Evolutionary conservation across 2,797 vertebrate genomes (phyloP).

Genomic region (Silurus lanzhouensis): DNA sequence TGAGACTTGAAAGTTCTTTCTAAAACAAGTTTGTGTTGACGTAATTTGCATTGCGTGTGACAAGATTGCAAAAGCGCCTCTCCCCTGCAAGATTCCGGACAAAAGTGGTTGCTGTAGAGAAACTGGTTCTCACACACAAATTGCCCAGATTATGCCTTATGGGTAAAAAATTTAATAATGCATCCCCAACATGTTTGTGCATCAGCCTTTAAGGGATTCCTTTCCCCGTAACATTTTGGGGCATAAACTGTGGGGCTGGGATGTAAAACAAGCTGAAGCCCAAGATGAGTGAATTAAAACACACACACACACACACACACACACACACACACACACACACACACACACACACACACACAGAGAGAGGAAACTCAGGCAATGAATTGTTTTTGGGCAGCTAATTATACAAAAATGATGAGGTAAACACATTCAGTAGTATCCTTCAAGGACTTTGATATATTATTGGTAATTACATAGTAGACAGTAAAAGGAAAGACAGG

Average conservation of each 20-base stretch:
- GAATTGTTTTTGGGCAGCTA: not conserved
- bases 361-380: not conserved
- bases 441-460: slow-evolving; percentile 10
- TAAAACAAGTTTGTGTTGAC: not conserved
- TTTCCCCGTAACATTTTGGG: not conserved
- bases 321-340: not conserved
- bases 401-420: slow-evolving; percentile 9
- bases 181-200: not conserved
- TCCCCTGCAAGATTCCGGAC: not conserved
- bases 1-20: not conserved
- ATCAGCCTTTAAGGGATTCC: not conserved
- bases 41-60: not conserved
- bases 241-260: not conserved
- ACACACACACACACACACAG: not conserved
- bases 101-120: not conserved
- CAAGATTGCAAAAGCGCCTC: not conserved
- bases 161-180: not conserved
- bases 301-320: no score
- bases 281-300: not conserved
- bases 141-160: not conserved
- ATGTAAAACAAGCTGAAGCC: not conserved
- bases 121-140: not conserved
- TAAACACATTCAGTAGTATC: slow-evolving; percentile 6
- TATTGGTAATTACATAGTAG: not conserved
- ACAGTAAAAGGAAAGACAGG: not conserved